phyloP scores from a whole-genome alignment of 2,888 invertebrate species.

The Campoplex capitator region DNA sequence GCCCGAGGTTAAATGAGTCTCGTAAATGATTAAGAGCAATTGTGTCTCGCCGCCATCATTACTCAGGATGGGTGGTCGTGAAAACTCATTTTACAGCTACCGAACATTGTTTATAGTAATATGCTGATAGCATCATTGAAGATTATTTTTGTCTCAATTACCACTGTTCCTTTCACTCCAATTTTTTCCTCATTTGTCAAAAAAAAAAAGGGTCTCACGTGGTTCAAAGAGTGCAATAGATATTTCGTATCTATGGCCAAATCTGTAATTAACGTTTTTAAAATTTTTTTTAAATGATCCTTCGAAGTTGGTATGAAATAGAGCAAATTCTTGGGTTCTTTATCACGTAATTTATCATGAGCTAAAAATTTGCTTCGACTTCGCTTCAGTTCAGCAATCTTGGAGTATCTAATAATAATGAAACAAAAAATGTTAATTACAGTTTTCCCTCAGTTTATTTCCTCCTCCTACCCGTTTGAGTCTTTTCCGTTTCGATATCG shows the following conservation, averaged over 20 bases:
- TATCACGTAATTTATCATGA: background rate
- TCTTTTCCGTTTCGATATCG: background rate
- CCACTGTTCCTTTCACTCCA: slow-evolving; percentile 9
- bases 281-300: no score
- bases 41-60: background rate
- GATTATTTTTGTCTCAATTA: slow-evolving; percentile 6
- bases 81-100: background rate
- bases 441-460: background rate
- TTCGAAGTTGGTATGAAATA: background rate
- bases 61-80: background rate
- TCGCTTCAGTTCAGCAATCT: background rate
- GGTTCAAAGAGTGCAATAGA: no score
- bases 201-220: background rate
- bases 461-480: background rate
- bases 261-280: slow-evolving; percentile 3
- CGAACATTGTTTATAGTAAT: background rate
- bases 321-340: background rate
- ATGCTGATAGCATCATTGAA: slow-evolving; percentile 20
- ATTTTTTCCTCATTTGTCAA: no score
- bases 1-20: background rate
- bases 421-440: background rate
- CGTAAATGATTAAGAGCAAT: slow-evolving; percentile 14
- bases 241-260: no score
- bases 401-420: background rate
- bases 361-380: background rate